Percentiles rank a stretch among this genome's conserved stretches.
Conservation (phyloP, 2,888 invertebrate genomes). For the Halictus quadricinctus region DNA sequence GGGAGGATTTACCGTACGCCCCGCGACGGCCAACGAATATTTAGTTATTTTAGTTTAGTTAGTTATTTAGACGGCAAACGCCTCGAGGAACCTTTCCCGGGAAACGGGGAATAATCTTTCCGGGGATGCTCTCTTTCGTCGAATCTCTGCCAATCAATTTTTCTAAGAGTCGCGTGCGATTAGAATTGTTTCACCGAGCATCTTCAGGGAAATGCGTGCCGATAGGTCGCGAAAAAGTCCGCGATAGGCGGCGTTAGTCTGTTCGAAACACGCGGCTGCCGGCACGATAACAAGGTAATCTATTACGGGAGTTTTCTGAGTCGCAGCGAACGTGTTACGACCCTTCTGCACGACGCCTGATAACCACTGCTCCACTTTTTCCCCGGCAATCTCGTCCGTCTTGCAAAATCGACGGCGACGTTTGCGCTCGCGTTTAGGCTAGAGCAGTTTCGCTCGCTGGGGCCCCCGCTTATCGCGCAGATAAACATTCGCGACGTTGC, state of each 20-base stretch:
- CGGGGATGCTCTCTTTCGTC: too few relatives aligned
- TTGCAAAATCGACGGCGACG: constrained; percentile 39
- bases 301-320: not conserved
- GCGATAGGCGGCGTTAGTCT: not conserved
- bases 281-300: constrained; percentile 1
- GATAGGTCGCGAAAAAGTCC: not conserved
- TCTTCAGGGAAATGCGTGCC: not conserved
- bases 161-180: too few relatives aligned
- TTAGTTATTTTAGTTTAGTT: constrained; percentile 17
- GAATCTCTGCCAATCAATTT: too few relatives aligned
- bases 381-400: constrained; percentile 20
- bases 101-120: not conserved
- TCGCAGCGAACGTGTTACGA: constrained; percentile 1
- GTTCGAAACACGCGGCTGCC: not conserved
- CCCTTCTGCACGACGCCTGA: not conserved
- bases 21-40: constrained; percentile 39
- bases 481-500: constrained; percentile 33
- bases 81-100: not conserved
- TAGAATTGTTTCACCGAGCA: too few relatives aligned
- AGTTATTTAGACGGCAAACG: not conserved
- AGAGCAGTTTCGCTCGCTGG: not conserved
- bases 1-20: constrained; percentile 48
- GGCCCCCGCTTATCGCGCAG: constrained; percentile 23
- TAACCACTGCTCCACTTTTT: constrained; percentile 37
- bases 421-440: constrained; percentile 4